phyloP scores from a whole-genome alignment of 2,797 vertebrate species.

The Brotula barbata region DNA sequence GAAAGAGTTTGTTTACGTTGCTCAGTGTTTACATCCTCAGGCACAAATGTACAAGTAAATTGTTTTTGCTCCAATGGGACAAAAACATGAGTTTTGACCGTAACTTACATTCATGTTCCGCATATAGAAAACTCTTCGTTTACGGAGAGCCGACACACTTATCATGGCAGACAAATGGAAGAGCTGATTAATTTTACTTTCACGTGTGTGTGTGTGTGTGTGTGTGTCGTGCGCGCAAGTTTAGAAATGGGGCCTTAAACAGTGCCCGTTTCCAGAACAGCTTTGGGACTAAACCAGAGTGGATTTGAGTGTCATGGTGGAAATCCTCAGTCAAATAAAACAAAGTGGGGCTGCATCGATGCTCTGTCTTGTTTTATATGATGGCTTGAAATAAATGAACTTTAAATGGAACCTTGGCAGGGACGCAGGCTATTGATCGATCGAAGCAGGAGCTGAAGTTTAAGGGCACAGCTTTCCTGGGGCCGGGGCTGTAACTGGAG shows the following conservation, averaged over 20 bases:
- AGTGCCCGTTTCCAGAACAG: slow-evolving; percentile 57
- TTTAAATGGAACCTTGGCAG: slow-evolving; percentile 90
- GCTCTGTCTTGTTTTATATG: slow-evolving; percentile 88
- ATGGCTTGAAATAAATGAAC: slow-evolving; percentile 88
- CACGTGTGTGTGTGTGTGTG: neutral
- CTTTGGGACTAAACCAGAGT: slow-evolving; percentile 64
- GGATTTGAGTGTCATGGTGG: slow-evolving; percentile 79
- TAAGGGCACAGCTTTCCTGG: slow-evolving; percentile 84
- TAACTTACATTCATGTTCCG: slow-evolving; percentile 12
- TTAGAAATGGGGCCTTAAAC: slow-evolving; percentile 53
- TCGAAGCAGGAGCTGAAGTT: slow-evolving; percentile 85
- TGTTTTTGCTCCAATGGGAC: slow-evolving; percentile 18
- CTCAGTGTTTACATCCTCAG: slow-evolving; percentile 19
- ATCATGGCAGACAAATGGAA: slow-evolving; percentile 26
- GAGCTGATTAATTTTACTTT: slow-evolving; percentile 3
- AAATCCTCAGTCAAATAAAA: slow-evolving; percentile 87
- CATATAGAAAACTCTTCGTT: slow-evolving; percentile 3
- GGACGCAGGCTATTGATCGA: slow-evolving; percentile 83
- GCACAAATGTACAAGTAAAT: slow-evolving; percentile 20
- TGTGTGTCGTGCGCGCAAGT: neutral
- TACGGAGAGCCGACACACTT: neutral
- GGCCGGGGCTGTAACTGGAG: slow-evolving; percentile 84
- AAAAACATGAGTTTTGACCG: slow-evolving; percentile 8
- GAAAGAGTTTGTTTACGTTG: slow-evolving; percentile 38
- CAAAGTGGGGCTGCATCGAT: slow-evolving; percentile 84